Percentiles rank a stretch among this genome's conserved stretches.
phyloP scores from a whole-genome alignment of 2,888 invertebrate genomes.

The Griposia aprilina region DNA sequence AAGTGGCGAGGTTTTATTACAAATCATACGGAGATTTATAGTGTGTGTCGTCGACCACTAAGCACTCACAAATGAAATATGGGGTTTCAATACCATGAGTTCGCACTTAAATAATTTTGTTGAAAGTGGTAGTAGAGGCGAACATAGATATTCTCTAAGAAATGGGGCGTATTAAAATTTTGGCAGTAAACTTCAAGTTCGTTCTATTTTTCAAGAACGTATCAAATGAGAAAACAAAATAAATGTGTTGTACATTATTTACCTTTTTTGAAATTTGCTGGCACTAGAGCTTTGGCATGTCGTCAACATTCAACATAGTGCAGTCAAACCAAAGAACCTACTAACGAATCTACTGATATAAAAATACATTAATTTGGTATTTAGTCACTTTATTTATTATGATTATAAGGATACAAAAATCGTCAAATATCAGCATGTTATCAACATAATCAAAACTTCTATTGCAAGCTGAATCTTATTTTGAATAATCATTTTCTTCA shows the following conservation, averaged over 20 bases:
- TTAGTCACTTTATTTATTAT: not conserved
- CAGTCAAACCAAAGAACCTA: constrained; percentile 2
- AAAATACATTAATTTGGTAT: not conserved
- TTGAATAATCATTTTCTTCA: constrained; percentile 26
- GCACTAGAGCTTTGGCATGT: constrained; percentile 45
- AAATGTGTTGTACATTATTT: constrained; percentile 17
- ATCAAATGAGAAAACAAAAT: constrained; percentile 34
- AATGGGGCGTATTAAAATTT: constrained; percentile 24
- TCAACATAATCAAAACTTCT: constrained; percentile 2
- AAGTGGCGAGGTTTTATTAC: constrained; percentile 75
- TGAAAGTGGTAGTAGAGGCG: constrained; percentile 21
- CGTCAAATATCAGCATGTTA: not conserved
- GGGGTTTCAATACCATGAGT: constrained; percentile 70
- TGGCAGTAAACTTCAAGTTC: constrained; percentile 33
- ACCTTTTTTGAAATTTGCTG: constrained; percentile 44
- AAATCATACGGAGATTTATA: constrained; percentile 80
- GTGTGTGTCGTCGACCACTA: constrained; percentile 74
- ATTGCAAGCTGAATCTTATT: not conserved
- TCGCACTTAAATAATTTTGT: constrained; percentile 57
- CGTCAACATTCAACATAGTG: constrained; percentile 11
- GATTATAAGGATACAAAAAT: not conserved
- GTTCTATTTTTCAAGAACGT: constrained; percentile 37
- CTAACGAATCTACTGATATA: not conserved
- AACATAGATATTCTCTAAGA: constrained; percentile 7
- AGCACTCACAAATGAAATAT: constrained; percentile 75